Base-by-base conservation (phyloP, 2,888 invertebrate genomes). In the Dynastes tityus region DNA sequence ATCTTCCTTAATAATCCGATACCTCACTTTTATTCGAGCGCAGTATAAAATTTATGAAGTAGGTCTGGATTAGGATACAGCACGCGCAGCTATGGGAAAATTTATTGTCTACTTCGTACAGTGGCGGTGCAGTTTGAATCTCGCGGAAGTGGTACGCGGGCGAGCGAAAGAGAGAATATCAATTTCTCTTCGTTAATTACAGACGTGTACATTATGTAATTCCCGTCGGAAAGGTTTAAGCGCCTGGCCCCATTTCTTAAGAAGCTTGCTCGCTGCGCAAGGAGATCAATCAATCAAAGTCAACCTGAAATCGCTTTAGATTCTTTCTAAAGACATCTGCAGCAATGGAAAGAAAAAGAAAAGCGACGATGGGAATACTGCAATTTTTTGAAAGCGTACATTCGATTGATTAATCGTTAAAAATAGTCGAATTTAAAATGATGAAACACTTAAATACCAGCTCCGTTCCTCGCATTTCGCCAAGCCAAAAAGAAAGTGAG, bases 171-270 rank as follows among this genome's bases (percentile, higher is more conserved):
- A 29, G 53, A 27, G 32, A 13, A 73, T 40, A 55, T 73, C 73
- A 37, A 73, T 73, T 73, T 40, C 73, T 73, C 73, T 71, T 71
- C 55, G 73, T 55, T 73, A 73, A 73, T 73, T 73, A 73, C 73
- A 22, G 40, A 73, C 51, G 13, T 58, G 73, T 73, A 73, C 73
- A 22, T 58, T 61, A 8, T 58, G 58, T 73, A 73, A 58, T 73
- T 55, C 40, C 40, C 37, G 55, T 37, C 58, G 11, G 37, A 22
- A 58, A 40, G 58, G 58, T 61, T 73, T 58, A 73, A 58, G 29
- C 16, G 11, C 45, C 11, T 2, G 6, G 37, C 4, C 27, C 55
- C 5, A 27, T 32, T 70, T 16, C 73, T 40, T 73, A 58, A 73
- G 73, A 40, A 58, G 58, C 22, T 55, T 73, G 71, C 32, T 53